phyloP scores from a whole-genome alignment of 2,888 invertebrate species.

The Peribatodes rhomboidaria region DNA sequence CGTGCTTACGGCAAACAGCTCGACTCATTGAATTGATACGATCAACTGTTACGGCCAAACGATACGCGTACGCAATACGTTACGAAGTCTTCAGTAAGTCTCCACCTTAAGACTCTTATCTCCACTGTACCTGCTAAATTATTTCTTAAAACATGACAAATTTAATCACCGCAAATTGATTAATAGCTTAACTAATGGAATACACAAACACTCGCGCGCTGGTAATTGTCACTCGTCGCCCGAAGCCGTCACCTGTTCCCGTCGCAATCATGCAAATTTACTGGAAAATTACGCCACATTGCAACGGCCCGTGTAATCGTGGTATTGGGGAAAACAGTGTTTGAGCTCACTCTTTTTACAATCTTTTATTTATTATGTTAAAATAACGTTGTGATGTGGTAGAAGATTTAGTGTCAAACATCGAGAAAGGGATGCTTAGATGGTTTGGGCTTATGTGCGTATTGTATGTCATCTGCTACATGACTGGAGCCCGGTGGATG shows the following conservation, averaged over 20 bases:
- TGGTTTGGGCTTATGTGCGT: too few species aligned
- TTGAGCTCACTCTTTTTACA: background rate
- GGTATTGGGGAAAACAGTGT: constrained; percentile 5
- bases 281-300: constrained; percentile 68
- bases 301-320: constrained; percentile 57
- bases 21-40: too few species aligned
- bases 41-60: too few species aligned
- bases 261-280: constrained; percentile 78
- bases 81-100: too few species aligned
- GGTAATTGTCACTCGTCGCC: constrained; percentile 68
- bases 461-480: too few species aligned
- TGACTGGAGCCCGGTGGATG: too few species aligned
- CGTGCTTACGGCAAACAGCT: too few species aligned
- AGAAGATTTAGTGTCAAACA: too few species aligned
- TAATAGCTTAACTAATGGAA: constrained; percentile 52
- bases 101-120: too few species aligned
- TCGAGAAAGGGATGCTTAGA: too few species aligned
- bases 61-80: too few species aligned
- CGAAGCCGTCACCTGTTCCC: constrained; percentile 70
- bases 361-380: background rate
- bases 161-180: constrained; percentile 46
- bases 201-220: constrained; percentile 48
- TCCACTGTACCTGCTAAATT: background rate
- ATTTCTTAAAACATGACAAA: constrained; percentile 1
- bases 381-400: too few species aligned